phyloP scores from a whole-genome alignment of 2,113 vertebrate genomes.

The Hymenochirus boettgeri region DNA sequence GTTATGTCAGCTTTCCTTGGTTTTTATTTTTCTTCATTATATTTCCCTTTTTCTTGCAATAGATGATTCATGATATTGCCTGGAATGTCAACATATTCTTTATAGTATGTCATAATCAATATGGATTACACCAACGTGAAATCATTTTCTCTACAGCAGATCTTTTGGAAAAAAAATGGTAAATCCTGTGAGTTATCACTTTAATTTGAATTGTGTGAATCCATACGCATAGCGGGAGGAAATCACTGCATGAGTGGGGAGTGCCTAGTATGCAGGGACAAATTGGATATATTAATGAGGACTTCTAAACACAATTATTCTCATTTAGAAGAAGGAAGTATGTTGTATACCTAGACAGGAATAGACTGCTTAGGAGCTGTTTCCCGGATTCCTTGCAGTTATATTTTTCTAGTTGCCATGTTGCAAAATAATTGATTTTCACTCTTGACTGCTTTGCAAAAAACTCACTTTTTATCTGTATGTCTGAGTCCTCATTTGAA shows the following conservation, averaged over 20 bases:
- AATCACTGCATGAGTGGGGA: neutral
- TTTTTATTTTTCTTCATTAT: slow-evolving; percentile 15
- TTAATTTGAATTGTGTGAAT: slow-evolving; percentile 19
- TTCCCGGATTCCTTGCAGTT: slow-evolving; percentile 21
- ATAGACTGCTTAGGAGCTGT: slow-evolving; percentile 23
- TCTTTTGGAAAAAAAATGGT: slow-evolving; percentile 6
- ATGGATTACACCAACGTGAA: slow-evolving; percentile 4
- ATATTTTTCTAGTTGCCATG: slow-evolving; percentile 36
- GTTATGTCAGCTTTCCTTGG: neutral
- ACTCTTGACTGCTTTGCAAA: slow-evolving; percentile 31
- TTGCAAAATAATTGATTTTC: slow-evolving; percentile 43
- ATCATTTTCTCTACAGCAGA: slow-evolving; percentile 3
- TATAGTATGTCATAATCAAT: slow-evolving; percentile 15
- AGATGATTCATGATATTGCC: slow-evolving; percentile 18
- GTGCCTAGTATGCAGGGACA: neutral
- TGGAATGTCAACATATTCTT: slow-evolving; percentile 16
- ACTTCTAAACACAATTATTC: slow-evolving; percentile 21
- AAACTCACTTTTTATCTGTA: slow-evolving; percentile 45
- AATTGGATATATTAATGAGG: slow-evolving; percentile 12
- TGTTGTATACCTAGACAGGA: neutral
- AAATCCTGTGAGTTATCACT: slow-evolving; percentile 8
- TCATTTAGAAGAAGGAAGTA: slow-evolving; percentile 22
- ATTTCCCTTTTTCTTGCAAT: neutral
- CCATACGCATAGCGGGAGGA: neutral
- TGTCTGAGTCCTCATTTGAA: slow-evolving; percentile 47